Conservation (phyloP, 2,797 vertebrate species). For the Siniperca obscura region DNA sequence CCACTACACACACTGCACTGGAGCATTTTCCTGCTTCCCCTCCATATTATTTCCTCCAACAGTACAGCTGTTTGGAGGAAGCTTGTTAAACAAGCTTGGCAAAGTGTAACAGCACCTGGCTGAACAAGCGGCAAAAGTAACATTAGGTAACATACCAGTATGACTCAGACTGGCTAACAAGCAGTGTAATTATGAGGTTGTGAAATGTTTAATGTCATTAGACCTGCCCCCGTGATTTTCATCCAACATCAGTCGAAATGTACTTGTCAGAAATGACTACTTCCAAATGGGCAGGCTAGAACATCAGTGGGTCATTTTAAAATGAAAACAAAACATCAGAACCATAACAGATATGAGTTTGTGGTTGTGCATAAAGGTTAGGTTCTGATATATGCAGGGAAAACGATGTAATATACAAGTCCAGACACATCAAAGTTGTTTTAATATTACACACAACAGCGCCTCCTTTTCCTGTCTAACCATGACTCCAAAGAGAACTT, state of each 20-base stretch:
- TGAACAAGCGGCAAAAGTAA: conserved; percentile 7
- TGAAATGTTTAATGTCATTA: conserved; percentile 32
- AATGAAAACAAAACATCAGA: conserved; percentile 12
- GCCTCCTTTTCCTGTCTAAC: not conserved
- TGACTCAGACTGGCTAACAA: conserved; percentile 34
- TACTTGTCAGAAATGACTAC: not conserved
- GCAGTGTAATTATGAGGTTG: conserved; percentile 42
- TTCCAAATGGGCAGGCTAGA: not conserved
- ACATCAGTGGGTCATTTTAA: not conserved
- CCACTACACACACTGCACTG: conserved; percentile 36
- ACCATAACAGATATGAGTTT: not conserved
- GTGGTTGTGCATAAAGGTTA: conserved; percentile 4
- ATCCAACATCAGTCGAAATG: not conserved
- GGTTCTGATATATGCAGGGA: not conserved
- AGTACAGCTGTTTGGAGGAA: conserved; percentile 48
- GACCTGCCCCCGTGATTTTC: not conserved
- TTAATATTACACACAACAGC: conserved; percentile 3
- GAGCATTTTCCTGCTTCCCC: conserved; percentile 47
- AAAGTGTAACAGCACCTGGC: conserved; percentile 33
- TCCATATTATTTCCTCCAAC: conserved; percentile 48
- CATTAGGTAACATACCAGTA: conserved; percentile 11
- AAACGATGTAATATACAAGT: conserved; percentile 18
- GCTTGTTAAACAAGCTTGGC: conserved; percentile 9
- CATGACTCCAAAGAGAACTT: not conserved
- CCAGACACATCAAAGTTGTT: conserved; percentile 28